Evolutionary conservation across 2,113 vertebrate genomes (phyloP).

Genomic region (Potamarius usumacintae): DNA sequence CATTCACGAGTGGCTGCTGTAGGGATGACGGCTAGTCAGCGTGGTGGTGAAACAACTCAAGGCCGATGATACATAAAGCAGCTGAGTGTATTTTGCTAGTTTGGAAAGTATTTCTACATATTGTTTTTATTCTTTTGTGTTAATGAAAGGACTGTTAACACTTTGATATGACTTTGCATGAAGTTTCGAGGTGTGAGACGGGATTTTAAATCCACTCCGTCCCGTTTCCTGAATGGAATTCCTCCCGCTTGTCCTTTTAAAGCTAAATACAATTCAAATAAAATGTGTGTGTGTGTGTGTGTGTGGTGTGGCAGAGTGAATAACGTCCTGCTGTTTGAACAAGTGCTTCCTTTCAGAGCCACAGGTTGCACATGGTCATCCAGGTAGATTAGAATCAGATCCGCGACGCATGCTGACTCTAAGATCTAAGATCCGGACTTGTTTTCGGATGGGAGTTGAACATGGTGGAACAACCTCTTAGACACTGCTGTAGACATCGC

Average conservation of each 20-base stretch:
- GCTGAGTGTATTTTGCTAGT: neutral
- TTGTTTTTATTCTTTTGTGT: too few species aligned
- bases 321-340: neutral
- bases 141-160: too few species aligned
- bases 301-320: neutral
- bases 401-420: too few species aligned
- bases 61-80: neutral
- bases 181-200: neutral
- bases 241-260: too few species aligned
- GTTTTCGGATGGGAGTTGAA: too few species aligned
- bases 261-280: neutral
- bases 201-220: too few species aligned
- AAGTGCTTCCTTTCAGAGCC: neutral
- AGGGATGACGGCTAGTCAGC: neutral
- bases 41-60: neutral
- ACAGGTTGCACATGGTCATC: neutral
- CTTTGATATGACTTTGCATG: neutral
- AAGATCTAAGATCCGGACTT: too few species aligned
- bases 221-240: too few species aligned
- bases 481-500: too few species aligned
- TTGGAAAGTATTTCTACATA: too few species aligned
- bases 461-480: too few species aligned
- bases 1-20: neutral
- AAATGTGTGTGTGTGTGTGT: too few species aligned
- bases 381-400: neutral